These are phyloP conservation scores for Catharus ustulatus DNA, from an alignment of 2,797 vertebrate species.

Conservation along the genomic window DNA sequence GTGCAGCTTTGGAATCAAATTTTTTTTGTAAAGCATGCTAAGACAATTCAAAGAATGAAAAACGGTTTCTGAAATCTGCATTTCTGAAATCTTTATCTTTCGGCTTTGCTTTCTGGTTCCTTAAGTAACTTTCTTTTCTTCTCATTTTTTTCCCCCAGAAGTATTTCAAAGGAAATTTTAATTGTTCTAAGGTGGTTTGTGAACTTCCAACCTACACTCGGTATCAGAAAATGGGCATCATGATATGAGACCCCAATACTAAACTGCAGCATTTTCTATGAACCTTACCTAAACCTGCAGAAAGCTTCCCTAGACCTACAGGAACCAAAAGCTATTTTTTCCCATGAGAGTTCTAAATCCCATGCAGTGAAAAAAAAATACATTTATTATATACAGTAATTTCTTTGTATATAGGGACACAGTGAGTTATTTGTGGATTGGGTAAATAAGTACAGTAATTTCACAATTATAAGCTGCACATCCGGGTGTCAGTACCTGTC, in stretches of 20 bases:
- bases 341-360: background rate
- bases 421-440: background rate
- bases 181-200: background rate
- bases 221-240: background rate
- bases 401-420: background rate
- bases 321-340: background rate
- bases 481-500: too few species aligned
- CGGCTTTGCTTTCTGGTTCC: background rate
- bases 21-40: background rate
- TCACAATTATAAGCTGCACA: too few species aligned
- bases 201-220: background rate
- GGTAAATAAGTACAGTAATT: background rate
- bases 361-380: background rate
- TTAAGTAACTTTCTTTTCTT: background rate
- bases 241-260: background rate
- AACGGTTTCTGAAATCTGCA: background rate
- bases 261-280: background rate
- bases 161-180: background rate
- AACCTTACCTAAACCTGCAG: background rate
- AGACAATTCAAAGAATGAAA: background rate
- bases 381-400: background rate
- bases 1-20: background rate
- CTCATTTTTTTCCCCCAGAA: fast-evolving
- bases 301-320: background rate
- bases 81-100: background rate